These are phyloP conservation scores for Dreissena rostriformis DNA, from an alignment of 1,140 invertebrate genomes.

Conservation along the genomic window DNA sequence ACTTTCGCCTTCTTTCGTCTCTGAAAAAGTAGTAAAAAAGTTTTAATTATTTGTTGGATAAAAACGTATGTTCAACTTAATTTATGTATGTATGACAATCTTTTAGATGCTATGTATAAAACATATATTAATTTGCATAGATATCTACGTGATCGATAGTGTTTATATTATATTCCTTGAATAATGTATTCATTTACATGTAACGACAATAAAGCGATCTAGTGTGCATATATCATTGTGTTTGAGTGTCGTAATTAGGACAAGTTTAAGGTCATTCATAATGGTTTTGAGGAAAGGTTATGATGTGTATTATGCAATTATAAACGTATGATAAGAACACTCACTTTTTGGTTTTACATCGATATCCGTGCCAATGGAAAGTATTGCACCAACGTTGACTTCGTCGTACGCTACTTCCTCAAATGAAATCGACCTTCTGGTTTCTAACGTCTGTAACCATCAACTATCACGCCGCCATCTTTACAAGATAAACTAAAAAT, in stretches of 20 bases:
- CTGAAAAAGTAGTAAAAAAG: not conserved
- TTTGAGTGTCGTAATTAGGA: too few relatives aligned
- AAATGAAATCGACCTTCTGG: not conserved
- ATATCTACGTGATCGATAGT: not conserved
- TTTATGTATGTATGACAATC: not conserved
- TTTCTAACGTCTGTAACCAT: slow-evolving; percentile 5
- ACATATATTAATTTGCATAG: too few relatives aligned
- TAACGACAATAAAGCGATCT: not conserved
- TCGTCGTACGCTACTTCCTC: slow-evolving; percentile 31
- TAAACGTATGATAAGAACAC: not conserved
- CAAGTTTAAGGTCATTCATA: not conserved
- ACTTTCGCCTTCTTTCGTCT: not conserved
- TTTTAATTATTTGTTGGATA: not conserved
- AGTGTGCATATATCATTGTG: too few relatives aligned
- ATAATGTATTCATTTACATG: not conserved
- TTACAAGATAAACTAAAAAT: too few relatives aligned
- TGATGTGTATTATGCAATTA: not conserved
- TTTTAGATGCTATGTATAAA: too few relatives aligned
- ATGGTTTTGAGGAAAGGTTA: not conserved
- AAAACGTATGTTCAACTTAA: not conserved
- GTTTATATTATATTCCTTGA: not conserved
- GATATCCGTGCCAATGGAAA: slow-evolving; percentile 28
- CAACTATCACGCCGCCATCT: not conserved
- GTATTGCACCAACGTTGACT: slow-evolving; percentile 22
- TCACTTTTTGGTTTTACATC: slow-evolving; percentile 16